A percentile compares a stretch with the other conserved stretches of the same genome.
Evolutionary conservation across 35 echinoderm and acorn worm species (phyloP).

Genomic region (Apostichopus japonicus): DNA sequence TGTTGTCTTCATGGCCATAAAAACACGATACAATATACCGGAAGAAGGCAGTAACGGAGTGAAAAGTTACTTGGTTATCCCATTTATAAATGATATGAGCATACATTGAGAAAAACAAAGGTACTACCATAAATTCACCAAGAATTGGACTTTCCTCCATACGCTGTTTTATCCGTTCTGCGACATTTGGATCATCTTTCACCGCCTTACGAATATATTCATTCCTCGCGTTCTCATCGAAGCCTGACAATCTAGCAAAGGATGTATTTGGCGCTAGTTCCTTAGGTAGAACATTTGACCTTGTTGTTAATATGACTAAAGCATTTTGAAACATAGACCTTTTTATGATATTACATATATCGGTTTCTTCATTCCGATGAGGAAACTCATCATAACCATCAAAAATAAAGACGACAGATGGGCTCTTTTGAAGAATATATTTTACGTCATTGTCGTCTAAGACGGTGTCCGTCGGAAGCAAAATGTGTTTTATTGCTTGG

Average conservation of each 20-base stretch:
- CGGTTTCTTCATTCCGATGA: background rate
- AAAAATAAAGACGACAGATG: background rate
- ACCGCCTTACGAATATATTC: background rate
- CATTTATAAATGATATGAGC: background rate
- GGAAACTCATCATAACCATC: background rate
- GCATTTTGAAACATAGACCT: background rate
- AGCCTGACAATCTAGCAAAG: background rate
- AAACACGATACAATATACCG: background rate
- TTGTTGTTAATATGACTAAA: background rate
- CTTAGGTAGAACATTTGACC: background rate
- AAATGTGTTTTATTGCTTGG: background rate
- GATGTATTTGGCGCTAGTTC: background rate
- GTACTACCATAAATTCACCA: background rate
- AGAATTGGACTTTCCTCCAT: background rate
- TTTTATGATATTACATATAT: background rate
- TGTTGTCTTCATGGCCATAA: background rate
- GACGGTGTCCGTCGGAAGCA: background rate
- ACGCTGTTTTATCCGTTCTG: background rate
- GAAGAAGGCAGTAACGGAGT: background rate
- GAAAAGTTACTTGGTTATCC: background rate
- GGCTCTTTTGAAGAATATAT: background rate
- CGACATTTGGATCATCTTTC: background rate
- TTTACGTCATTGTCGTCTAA: background rate
- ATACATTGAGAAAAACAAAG: background rate
- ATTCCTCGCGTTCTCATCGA: background rate